Percentiles rank a stretch among this genome's conserved stretches.
Conservation (phyloP, 2,113 vertebrate genomes). For the Alethe castanea region DNA sequence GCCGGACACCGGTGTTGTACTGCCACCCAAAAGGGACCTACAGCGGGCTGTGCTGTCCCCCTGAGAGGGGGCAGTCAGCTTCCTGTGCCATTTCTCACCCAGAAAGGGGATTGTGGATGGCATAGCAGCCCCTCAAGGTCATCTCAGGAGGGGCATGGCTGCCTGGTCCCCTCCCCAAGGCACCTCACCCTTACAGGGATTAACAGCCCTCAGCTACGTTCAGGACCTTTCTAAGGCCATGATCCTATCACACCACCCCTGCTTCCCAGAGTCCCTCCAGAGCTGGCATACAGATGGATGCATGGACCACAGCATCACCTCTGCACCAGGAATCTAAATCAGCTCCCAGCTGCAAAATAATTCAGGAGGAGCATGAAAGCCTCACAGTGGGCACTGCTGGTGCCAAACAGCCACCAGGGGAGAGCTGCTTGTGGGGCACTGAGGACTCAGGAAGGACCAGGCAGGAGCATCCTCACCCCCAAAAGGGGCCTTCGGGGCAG, state of each 20-base stretch:
- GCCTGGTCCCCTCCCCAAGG: not conserved
- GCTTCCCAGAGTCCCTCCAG: not conserved
- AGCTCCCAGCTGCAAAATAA: conserved; percentile 2
- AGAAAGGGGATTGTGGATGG: not conserved
- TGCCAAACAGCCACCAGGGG: not conserved
- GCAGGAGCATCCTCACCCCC: not conserved
- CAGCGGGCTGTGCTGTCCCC: accelerated
- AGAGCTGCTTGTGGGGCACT: not conserved
- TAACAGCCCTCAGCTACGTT: not conserved
- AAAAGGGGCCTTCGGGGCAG: not conserved
- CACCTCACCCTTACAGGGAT: accelerated
- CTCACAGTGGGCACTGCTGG: accelerated
- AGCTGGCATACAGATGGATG: not conserved
- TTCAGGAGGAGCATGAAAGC: conserved; percentile 30
- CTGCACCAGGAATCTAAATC: not conserved
- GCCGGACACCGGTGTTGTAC: accelerated
- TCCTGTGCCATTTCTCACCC: not conserved
- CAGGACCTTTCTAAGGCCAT: not conserved
- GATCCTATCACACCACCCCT: accelerated
- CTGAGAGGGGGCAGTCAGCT: not conserved
- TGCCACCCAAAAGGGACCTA: not conserved
- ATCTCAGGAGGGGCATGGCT: not conserved
- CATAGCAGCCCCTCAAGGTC: not conserved
- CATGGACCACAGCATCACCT: not conserved
- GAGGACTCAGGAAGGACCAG: not conserved